Conservation (phyloP, 2,888 invertebrate genomes). For the Apamea crenata region DNA sequence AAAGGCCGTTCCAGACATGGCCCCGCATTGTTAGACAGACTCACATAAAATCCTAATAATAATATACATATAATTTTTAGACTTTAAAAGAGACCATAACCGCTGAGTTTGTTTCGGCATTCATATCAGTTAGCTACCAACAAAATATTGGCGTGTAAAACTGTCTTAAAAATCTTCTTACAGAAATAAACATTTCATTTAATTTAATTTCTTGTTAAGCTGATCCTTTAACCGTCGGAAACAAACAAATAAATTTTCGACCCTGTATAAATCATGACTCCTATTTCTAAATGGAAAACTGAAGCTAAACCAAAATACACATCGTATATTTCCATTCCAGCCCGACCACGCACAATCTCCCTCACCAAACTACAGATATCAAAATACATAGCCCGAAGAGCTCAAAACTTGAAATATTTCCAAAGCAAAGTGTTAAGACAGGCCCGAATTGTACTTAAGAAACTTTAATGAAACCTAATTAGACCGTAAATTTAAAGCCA, state of each 20-base stretch:
- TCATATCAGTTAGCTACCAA: background rate
- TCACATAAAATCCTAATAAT: background rate
- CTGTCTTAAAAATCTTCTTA: background rate
- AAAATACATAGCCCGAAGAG: constrained; percentile 16
- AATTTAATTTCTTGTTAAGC: background rate
- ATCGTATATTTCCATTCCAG: background rate
- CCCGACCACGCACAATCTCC: background rate
- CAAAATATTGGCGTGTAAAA: background rate
- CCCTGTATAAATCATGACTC: background rate
- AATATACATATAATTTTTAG: background rate
- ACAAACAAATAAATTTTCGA: background rate
- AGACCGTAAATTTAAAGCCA: constrained; percentile 79
- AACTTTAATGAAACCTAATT: constrained; percentile 79
- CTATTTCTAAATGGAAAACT: background rate
- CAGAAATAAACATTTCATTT: background rate
- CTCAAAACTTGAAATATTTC: constrained; percentile 61
- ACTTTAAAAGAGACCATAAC: background rate
- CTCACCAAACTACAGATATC: constrained; percentile 1
- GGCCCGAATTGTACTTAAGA: constrained; percentile 68
- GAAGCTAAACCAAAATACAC: background rate
- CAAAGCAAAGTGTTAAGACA: constrained; percentile 58
- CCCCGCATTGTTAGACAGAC: background rate
- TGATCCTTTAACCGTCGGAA: background rate
- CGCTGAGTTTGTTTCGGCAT: background rate
- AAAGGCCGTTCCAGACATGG: background rate